These are phyloP conservation scores for Geotrypetes seraphini DNA, from an alignment of 2,797 vertebrate genomes.

Conservation along the genomic window DNA sequence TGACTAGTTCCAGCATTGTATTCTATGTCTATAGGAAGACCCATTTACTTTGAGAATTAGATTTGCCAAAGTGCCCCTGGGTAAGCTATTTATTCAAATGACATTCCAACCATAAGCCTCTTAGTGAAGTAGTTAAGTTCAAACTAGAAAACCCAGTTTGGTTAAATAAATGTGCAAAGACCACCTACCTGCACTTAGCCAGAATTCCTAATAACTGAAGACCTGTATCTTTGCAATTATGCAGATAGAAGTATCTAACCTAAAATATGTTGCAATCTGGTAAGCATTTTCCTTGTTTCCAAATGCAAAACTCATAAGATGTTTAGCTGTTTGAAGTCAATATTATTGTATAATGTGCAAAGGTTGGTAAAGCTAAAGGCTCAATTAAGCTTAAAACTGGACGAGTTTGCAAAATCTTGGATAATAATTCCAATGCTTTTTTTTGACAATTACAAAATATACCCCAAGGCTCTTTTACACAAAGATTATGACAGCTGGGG, in stretches of 20 bases:
- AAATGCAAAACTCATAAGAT: no score
- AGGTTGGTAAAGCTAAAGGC: not conserved
- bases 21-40: no score
- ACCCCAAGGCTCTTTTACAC: constrained; percentile 32
- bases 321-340: no score
- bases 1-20: no score
- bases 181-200: constrained; percentile 35
- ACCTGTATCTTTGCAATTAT: no score
- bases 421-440: constrained; percentile 30
- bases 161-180: constrained; percentile 19
- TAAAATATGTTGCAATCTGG: no score
- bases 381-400: not conserved
- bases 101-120: constrained; percentile 44
- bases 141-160: constrained; percentile 48
- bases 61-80: constrained; percentile 19
- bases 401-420: no score
- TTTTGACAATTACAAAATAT: constrained; percentile 41
- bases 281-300: no score
- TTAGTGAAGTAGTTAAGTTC: constrained; percentile 26
- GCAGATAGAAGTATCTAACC: no score
- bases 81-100: constrained; percentile 24
- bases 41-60: constrained; percentile 1
- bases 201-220: no score
- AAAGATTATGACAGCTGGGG: no score
- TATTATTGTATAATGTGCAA: not conserved